Evolutionary conservation across 2,113 vertebrate species (phyloP), one percentile per base, ranked within the genome.

Genomic region (Nibea coibor): DNA sequence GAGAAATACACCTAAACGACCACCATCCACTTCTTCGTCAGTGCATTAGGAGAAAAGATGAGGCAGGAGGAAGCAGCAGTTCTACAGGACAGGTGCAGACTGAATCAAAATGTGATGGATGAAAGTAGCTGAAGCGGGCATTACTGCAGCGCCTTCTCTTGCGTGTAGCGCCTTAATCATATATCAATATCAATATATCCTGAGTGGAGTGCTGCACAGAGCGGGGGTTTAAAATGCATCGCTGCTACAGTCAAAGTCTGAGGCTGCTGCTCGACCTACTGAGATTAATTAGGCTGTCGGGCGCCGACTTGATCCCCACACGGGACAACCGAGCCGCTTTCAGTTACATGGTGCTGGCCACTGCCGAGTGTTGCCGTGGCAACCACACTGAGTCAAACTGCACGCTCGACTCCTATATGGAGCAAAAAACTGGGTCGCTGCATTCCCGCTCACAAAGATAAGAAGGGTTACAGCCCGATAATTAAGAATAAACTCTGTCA

Each of bases 271-370:
- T 48, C 24, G 10, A 12, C 72, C 57, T 56, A 22, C 74, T 57
- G 76, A 83, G 74, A 82, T 84, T 78, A 87, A 90, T 79, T 45
- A 82, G 15, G 20, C 72, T 26, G 57, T 68, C 14, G 51, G 45
- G 66, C 26, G 31, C 48, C 19, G 59, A 71, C 56, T 43, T 63
- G 39, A 72, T 50, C 65, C 61, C 45, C 15, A 10, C 51, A 71
- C 16, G 26, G 16, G 84, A 19, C 5, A 64, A 75, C 11, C 57
- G 59, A 58, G 63, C 35, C 14, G 50, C 24, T 61, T 56, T 73
- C 43, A 16, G 73, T 7, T 77, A n/a, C 58, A 17, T 1, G 62
- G 20, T 70, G 35, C 42, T 31, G 17, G 59, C 71, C 24, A 39
- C 51, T 17, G 47, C 11, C 6, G 31, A 26, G 45, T 8, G 80